phyloP scores from a whole-genome alignment of 2,113 vertebrate species.

The Garra rufa region DNA sequence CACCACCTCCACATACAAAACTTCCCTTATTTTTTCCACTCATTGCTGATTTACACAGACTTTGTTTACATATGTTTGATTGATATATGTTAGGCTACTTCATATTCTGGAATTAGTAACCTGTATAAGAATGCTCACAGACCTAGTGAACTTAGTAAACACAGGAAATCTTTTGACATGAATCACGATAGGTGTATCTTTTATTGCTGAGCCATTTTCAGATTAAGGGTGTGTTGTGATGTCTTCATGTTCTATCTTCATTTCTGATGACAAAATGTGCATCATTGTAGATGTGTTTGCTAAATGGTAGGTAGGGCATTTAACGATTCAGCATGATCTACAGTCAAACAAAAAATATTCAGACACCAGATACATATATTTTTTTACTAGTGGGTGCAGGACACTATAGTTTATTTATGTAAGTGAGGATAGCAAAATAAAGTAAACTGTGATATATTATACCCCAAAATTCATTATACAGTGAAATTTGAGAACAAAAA shows the following conservation, averaged over 20 bases:
- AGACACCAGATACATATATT: too few species aligned
- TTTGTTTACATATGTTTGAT: neutral
- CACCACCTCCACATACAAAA: neutral
- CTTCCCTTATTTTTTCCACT: neutral
- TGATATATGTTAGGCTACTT: neutral
- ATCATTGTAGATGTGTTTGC: constrained; percentile 6
- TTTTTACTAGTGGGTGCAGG: too few species aligned
- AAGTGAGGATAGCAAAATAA: too few species aligned
- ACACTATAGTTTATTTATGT: too few species aligned
- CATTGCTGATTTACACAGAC: neutral
- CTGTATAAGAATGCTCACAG: neutral
- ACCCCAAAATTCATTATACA: too few species aligned
- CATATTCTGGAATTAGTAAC: neutral
- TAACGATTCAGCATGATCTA: neutral
- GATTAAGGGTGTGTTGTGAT: constrained; percentile 7
- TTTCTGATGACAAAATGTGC: neutral
- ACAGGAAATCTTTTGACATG: neutral
- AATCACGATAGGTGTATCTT: constrained; percentile 5
- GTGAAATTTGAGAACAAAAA: too few species aligned
- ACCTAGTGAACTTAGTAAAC: neutral
- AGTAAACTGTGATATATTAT: too few species aligned
- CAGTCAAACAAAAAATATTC: too few species aligned
- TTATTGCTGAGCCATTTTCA: neutral
- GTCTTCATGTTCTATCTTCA: neutral
- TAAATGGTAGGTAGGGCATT: neutral